Conservation (phyloP, 1,140 invertebrate genomes). For the Asobara japonica region DNA sequence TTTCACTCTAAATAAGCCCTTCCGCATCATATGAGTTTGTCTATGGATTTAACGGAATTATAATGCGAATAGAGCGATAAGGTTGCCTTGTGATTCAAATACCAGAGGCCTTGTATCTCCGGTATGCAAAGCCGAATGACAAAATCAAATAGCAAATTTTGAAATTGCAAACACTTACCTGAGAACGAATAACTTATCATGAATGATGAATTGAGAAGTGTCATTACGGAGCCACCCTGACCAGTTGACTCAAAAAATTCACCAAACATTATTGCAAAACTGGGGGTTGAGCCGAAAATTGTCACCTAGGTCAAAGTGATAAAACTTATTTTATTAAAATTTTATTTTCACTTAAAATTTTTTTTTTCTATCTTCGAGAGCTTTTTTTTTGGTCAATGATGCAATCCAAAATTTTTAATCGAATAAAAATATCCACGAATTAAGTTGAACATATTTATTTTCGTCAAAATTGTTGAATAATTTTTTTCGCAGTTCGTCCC, state of each 20-base stretch:
- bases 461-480: not conserved
- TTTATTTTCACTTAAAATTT: too few species aligned
- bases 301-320: conserved; percentile 52
- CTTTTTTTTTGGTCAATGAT: too few species aligned
- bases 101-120: not conserved
- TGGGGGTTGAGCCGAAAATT: conserved; percentile 50
- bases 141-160: not conserved
- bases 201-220: conserved; percentile 61
- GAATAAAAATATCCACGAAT: too few species aligned
- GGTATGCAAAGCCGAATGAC: not conserved
- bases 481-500: not conserved
- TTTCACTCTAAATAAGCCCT: not conserved
- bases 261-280: conserved; percentile 57
- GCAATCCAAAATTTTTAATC: too few species aligned
- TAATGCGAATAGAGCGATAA: not conserved
- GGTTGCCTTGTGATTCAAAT: not conserved
- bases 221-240: conserved; percentile 55
- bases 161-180: conserved; percentile 46
- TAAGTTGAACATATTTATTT: too few species aligned
- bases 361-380: too few species aligned
- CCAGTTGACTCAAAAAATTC: conserved; percentile 58
- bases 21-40: not conserved
- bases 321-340: too few species aligned
- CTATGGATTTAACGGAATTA: not conserved
- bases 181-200: conserved; percentile 58